Evolutionary conservation across 2,113 vertebrate genomes (phyloP), one percentile per base, ranked within the genome.

Genomic region (Tretioscincus oriximinensis): DNA sequence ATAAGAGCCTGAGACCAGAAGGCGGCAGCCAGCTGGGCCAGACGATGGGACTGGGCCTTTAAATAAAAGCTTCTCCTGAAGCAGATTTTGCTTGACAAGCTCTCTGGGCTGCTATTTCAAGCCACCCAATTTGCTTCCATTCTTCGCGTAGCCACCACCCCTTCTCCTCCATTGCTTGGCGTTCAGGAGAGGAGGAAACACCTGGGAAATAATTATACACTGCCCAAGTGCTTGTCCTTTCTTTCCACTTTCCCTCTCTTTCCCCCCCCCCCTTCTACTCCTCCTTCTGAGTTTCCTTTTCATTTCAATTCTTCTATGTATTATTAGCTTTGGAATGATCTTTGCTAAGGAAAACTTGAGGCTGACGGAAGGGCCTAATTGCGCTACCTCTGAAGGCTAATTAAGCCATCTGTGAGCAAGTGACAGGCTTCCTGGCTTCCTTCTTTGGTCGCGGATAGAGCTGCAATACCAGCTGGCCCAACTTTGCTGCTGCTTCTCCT

Each of bases 361-460:
- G 90, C 87, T 90, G 89, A 92, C 91, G 91, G 90, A 87, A 92
- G 0, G 22, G 85, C 88, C 89, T 92, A 92, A 92, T 93, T 92
- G 90, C 89, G 83, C 91, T 89, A 92, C 91, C 92, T 93, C 90
- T 88, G 90, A 92, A 87, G 92, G 92, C 91, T 93, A 92, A 93
- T 93, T 92, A 92, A 86, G 90, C 90, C 90, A 90, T 92, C 90
- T 92, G 92, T 41, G 35, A 41, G 35, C 92, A 89, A 93, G 87
- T 93, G 92, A 93, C 89, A 90, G 89, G 28, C 68, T 63, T 88
- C 88, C 77, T 88, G 87, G 83, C 90, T 88, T 93, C 81, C 78
- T 90, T 88, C 68, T 83, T 89, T 90, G 83, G 90, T 92, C 87
- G 90, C 87, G 92, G 90, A 90, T 87, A 82, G 84, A 92, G 83